These are phyloP conservation scores for Clusia tigrina DNA, from an alignment of 2,888 invertebrate species.

Conservation along the genomic window DNA sequence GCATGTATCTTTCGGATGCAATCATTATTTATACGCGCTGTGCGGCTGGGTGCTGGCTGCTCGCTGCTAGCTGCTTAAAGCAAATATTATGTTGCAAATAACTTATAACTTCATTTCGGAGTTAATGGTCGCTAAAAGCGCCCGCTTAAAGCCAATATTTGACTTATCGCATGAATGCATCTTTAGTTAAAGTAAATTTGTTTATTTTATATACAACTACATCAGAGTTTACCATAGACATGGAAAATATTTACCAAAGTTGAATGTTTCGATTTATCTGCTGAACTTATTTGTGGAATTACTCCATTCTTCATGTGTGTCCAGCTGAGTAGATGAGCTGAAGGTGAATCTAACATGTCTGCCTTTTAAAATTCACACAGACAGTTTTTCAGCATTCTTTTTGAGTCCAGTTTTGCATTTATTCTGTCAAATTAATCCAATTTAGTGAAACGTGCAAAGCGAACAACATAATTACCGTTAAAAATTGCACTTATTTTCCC, in stretches of 20 bases:
- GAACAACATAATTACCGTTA: slow-evolving; percentile 56
- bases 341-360: too few relatives aligned
- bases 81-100: slow-evolving; percentile 50
- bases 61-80: slow-evolving; percentile 25
- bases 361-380: neutral
- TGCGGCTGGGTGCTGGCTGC: slow-evolving; percentile 38
- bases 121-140: neutral
- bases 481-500: slow-evolving; percentile 45
- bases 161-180: too few relatives aligned
- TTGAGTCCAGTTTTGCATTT: slow-evolving; percentile 53
- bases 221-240: too few relatives aligned
- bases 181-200: too few relatives aligned
- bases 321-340: too few relatives aligned
- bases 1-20: slow-evolving; percentile 9
- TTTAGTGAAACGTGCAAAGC: slow-evolving; percentile 54
- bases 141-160: too few relatives aligned
- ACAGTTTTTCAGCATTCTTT: slow-evolving; percentile 47
- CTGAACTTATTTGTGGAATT: too few relatives aligned
- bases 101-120: slow-evolving; percentile 7
- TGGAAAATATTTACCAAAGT: too few relatives aligned
- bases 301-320: too few relatives aligned
- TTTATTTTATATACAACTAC: too few relatives aligned
- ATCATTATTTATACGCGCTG: neutral
- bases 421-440: slow-evolving; percentile 56
- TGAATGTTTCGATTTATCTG: neutral